These are phyloP conservation scores for Himantopus leucocephalus DNA, from an alignment of 2,113 vertebrate genomes.

Conservation along the genomic window DNA sequence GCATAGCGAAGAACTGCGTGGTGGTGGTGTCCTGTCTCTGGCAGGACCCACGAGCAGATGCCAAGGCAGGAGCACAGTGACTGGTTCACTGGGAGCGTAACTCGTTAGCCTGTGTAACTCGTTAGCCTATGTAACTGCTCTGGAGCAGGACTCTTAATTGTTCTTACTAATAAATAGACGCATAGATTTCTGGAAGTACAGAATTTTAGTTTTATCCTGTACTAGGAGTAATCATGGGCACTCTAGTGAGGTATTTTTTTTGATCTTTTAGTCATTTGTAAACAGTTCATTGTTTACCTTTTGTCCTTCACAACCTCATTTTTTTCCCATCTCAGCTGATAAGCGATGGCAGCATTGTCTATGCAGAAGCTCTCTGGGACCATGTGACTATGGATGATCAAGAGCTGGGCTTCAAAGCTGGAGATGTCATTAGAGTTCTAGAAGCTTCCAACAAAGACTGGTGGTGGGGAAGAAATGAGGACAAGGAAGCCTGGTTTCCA, in stretches of 20 bases:
- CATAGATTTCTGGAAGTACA: neutral
- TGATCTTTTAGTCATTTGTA: neutral
- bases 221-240: neutral
- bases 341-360: conserved; percentile 82
- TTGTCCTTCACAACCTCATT: neutral
- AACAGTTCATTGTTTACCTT: neutral
- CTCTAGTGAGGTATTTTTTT: neutral
- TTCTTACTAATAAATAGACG: neutral
- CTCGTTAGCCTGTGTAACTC: neutral
- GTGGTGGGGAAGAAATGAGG: conserved; percentile 94
- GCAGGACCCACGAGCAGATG: neutral
- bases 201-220: neutral
- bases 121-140: neutral
- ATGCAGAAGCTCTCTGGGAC: conserved; percentile 96
- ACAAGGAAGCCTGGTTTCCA: conserved; percentile 94
- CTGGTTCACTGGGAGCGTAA: neutral
- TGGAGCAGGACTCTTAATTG: neutral
- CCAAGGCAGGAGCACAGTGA: neutral
- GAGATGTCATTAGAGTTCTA: conserved; percentile 92
- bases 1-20: neutral
- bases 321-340: conserved; percentile 71
- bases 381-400: conserved; percentile 98
- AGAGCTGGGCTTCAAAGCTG: conserved; percentile 96
- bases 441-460: conserved; percentile 94
- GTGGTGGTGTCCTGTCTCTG: neutral